Conservation (phyloP, 2,888 invertebrate genomes). For the Eilema depressum region DNA sequence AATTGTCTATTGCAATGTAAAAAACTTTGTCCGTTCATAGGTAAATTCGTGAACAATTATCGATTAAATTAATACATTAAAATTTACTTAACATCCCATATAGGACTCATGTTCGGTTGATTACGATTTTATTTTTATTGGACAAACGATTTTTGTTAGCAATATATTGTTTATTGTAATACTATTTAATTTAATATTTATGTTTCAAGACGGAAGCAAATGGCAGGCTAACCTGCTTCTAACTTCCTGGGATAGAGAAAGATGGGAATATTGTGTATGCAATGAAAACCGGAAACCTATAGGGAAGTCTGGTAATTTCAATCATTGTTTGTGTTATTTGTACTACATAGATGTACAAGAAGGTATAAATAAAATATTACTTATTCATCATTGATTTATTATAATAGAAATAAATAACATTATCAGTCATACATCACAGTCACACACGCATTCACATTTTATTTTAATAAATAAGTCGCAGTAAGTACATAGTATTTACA, state of each 20-base stretch:
- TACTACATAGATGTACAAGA: neutral
- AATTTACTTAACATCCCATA: no score
- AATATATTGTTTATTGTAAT: no score
- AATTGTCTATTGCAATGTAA: no score
- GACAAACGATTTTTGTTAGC: no score
- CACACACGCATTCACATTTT: conserved; percentile 69
- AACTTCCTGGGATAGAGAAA: neutral
- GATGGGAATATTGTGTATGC: neutral
- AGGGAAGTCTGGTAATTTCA: neutral
- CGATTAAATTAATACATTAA: no score
- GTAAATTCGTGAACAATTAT: no score
- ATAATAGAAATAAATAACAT: conserved; percentile 76
- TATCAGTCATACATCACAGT: conserved; percentile 73
- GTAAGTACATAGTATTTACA: conserved; percentile 85
- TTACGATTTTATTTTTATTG: no score
- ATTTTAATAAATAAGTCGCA: conserved; percentile 81
- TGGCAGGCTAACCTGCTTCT: neutral
- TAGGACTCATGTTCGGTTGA: no score
- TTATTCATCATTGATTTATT: conserved; percentile 77
- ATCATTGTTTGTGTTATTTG: neutral
- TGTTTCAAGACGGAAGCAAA: no score
- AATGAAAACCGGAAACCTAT: neutral
- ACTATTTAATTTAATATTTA: no score
- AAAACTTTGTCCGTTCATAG: no score
- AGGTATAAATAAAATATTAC: conserved; percentile 42